Percentiles rank a stretch among this genome's conserved stretches.
Evolutionary conservation across 2,888 invertebrate genomes (phyloP).

Genomic region (Tipula lateralis): DNA sequence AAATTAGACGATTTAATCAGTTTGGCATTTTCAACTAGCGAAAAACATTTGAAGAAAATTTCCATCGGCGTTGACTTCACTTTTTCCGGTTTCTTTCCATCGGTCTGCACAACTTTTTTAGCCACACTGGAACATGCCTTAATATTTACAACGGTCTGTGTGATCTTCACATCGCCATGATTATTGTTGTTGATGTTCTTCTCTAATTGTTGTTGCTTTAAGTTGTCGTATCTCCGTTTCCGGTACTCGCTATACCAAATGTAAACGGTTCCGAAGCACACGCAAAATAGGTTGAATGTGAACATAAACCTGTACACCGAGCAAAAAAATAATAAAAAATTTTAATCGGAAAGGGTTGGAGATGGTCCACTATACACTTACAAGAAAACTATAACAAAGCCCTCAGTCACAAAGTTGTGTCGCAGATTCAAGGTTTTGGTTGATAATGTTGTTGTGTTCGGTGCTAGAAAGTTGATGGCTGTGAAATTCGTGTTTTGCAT

Average conservation of each 20-base stretch:
- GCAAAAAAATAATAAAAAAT: not conserved
- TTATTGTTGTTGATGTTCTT: not conserved
- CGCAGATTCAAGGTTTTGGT: conserved; percentile 35
- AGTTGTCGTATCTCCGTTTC: not conserved
- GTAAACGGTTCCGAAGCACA: not conserved
- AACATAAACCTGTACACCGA: not conserved
- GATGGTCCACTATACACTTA: conserved; percentile 32
- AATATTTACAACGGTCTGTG: not conserved
- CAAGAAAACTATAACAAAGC: conserved; percentile 35
- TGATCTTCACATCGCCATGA: not conserved
- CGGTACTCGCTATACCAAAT: not conserved
- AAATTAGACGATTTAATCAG: conserved; percentile 34
- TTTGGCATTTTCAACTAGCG: conserved; percentile 34
- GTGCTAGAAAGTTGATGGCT: conserved; percentile 32
- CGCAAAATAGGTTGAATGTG: not conserved
- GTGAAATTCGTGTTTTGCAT: conserved; percentile 33
- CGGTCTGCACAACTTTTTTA: not conserved
- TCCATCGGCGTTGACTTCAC: conserved; percentile 29
- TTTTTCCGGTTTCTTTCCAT: not conserved
- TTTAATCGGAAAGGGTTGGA: not conserved
- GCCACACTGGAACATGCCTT: not conserved
- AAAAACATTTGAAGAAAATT: conserved; percentile 35
- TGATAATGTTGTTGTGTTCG: conserved; percentile 32
- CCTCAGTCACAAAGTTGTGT: conserved; percentile 34
- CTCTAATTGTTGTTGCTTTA: not conserved